Conservation (phyloP, 1,140 invertebrate species). For the Solen grandis region DNA sequence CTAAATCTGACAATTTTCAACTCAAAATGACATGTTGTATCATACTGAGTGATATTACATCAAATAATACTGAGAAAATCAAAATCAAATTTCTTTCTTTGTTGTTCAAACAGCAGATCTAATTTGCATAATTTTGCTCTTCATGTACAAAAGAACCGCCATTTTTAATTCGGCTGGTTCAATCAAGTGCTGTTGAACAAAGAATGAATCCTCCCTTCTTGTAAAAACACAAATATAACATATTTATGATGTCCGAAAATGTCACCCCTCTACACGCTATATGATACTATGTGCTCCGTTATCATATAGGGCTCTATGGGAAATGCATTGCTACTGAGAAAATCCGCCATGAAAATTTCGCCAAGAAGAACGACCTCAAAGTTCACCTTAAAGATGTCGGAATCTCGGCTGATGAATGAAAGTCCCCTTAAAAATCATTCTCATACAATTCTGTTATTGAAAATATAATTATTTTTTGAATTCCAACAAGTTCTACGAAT, state of each 20-base stretch:
- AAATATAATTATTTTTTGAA: neutral
- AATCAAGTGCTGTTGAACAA: neutral
- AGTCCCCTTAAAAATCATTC: conserved; percentile 71
- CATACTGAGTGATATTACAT: too few relatives aligned
- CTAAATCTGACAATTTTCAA: too few relatives aligned
- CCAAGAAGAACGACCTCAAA: conserved; percentile 76
- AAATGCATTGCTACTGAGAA: conserved; percentile 33
- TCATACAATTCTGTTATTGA: conserved; percentile 26
- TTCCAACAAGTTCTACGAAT: conserved; percentile 31
- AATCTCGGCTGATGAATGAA: conserved; percentile 72
- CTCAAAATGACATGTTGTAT: too few relatives aligned
- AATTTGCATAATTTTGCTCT: conserved; percentile 45
- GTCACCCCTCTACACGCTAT: neutral
- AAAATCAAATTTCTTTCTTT: neutral
- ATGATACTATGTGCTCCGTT: neutral
- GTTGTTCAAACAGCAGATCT: neutral
- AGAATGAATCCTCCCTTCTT: too few relatives aligned
- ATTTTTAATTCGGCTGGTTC: conserved; percentile 20
- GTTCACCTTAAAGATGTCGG: conserved; percentile 73
- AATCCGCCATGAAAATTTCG: conserved; percentile 55
- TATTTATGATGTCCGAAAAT: neutral
- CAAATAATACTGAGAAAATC: too few relatives aligned
- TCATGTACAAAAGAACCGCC: conserved; percentile 46
- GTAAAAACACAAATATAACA: neutral
- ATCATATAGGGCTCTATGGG: conserved; percentile 10